Base-by-base conservation (phyloP, 2,797 vertebrate species). In the Oreochromis grahami region DNA sequence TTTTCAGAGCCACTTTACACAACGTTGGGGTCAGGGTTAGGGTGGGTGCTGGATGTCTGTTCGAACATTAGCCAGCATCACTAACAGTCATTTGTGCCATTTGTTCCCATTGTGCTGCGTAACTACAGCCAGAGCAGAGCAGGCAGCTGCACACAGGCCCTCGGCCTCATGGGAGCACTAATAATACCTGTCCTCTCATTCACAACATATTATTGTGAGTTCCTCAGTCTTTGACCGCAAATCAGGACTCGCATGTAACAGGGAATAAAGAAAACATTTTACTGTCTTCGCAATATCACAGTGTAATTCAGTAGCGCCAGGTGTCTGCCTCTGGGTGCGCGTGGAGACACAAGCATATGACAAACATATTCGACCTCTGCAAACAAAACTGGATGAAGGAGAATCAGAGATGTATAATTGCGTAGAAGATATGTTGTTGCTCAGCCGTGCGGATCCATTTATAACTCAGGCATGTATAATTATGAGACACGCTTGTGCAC, bases 141-240 rank as follows among this genome's bases (percentile, higher is more conserved):
- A 72, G 60, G 77, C 89, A 90, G 92, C 90, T 87, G 82, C 85
- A 83, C 43, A 2, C 36, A 77, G 84, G 60, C 86, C 83, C 77
- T 70, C 14, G 52, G 86, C 74, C 92, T 85, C 91, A 63, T 4
- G 65, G 91, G 91, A 87, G 55, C 72, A 77, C 80, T 94, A 94
- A 93, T 91, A 89, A 92, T 84, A 91, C 86, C 83, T 89, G 89
- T 87, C 87, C 85, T 88, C 86, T 88, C 86, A 84, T 38, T 93
- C 90, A 74, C 83, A 89, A 81, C 87, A 87, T 79, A 89, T 92
- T 86, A 88, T 85, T 92, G 81, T 50, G 87, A 91, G 51, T 77
- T 84, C 43, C 48, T 68, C 12, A 15, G 51, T 79, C 80, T 89
- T 87, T 86, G 77, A 32, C 38, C 2, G 0, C 26, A 45, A 1